Percentiles rank a stretch among this genome's conserved stretches.
These are phyloP conservation scores for Listronotus oregonensis DNA, from an alignment of 1,140 invertebrate species.

Conservation along the genomic window DNA sequence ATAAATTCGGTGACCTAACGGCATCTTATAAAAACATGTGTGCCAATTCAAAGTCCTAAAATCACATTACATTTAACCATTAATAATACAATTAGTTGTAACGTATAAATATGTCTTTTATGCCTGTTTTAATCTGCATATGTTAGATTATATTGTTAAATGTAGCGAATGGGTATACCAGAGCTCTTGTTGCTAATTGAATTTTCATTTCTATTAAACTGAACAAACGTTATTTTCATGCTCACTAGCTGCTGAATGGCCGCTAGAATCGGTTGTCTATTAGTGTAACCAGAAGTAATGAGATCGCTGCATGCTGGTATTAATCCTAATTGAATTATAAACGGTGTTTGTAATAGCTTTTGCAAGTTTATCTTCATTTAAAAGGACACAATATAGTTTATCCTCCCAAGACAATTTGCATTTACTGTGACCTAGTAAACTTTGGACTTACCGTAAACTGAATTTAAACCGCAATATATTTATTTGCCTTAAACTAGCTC, in stretches of 20 bases:
- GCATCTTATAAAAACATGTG: too few species aligned
- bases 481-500: too few species aligned
- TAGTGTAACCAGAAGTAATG: constrained; percentile 13
- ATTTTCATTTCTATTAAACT: constrained; percentile 3
- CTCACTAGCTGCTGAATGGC: constrained; percentile 6
- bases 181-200: background rate
- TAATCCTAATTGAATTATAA: constrained; percentile 5
- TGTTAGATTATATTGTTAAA: background rate
- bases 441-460: too few species aligned
- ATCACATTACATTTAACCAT: too few species aligned
- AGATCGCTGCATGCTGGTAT: constrained; percentile 3
- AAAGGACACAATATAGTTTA: background rate
- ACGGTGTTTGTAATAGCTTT: background rate
- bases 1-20: too few species aligned
- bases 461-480: too few species aligned
- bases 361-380: background rate
- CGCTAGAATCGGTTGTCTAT: constrained; percentile 2
- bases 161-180: background rate
- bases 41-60: too few species aligned
- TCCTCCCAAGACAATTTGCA: background rate
- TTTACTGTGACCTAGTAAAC: too few species aligned
- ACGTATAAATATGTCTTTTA: background rate
- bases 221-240: constrained; percentile 9
- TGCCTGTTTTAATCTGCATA: background rate
- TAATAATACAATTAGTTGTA: background rate